Percentiles rank a stretch among this genome's conserved stretches.
phyloP scores from a whole-genome alignment of 2,113 vertebrate species.

The Hystrix brachyura region DNA sequence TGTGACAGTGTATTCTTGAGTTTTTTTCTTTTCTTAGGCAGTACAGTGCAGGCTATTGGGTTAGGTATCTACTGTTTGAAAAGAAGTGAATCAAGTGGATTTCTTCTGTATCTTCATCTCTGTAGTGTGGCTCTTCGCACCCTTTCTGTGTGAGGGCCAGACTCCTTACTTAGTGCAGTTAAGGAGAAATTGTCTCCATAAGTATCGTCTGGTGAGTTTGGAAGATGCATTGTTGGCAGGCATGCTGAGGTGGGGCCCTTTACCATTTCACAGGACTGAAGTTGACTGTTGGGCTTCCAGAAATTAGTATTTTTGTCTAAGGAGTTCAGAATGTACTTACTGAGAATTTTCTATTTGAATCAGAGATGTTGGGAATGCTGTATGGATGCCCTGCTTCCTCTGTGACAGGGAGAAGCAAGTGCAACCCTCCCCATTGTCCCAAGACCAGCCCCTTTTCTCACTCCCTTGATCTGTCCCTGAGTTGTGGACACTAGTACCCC shows the following conservation, averaged over 20 bases:
- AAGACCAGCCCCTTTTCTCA: neutral
- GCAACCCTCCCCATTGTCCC: neutral
- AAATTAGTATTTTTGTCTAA: neutral
- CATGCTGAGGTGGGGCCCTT: neutral
- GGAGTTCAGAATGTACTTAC: neutral
- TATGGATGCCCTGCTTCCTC: neutral
- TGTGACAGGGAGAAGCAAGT: neutral
- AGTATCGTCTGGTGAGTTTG: no score
- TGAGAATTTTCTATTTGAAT: neutral
- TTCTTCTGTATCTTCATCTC: neutral
- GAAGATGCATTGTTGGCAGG: neutral
- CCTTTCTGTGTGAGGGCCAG: neutral
- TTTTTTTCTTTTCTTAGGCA: neutral
- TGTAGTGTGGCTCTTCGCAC: no score
- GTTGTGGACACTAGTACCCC: neutral
- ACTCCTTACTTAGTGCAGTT: neutral
- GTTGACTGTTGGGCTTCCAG: neutral
- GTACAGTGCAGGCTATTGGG: neutral
- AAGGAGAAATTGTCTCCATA: fast-evolving
- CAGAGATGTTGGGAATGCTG: neutral
- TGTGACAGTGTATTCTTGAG: neutral
- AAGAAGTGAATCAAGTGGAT: no score
- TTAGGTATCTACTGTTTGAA: no score
- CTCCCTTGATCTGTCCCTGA: neutral
- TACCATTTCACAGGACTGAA: neutral